Evolutionary conservation across 2,797 vertebrate genomes (phyloP).

Genomic region (Eutrigla gurnardus): DNA sequence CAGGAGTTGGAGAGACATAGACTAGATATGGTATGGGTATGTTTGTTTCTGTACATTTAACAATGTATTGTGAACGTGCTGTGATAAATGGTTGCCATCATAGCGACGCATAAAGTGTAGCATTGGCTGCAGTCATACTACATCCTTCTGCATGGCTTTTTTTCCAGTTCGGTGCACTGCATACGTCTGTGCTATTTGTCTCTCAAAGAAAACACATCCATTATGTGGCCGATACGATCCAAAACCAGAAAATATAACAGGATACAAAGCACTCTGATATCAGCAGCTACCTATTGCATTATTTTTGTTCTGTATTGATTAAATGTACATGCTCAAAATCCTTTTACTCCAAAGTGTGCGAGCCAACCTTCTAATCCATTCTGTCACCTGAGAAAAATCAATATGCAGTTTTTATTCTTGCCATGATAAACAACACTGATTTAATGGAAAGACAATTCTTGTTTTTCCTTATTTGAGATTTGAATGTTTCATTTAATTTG

Average conservation of each 20-base stretch:
- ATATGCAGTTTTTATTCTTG: slow-evolving; percentile 6
- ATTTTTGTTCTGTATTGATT: slow-evolving; percentile 44
- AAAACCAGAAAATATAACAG: slow-evolving; percentile 35
- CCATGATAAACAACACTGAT: slow-evolving; percentile 3
- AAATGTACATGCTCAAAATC: slow-evolving; percentile 17
- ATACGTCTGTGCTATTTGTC: slow-evolving; percentile 87
- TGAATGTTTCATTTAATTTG: background rate
- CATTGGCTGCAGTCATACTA: slow-evolving; percentile 91
- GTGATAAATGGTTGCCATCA: slow-evolving; percentile 93
- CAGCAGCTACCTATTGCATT: slow-evolving; percentile 24
- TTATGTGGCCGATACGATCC: slow-evolving; percentile 27
- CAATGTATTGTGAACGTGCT: slow-evolving; percentile 93
- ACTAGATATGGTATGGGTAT: slow-evolving; percentile 99
- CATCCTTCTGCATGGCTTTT: slow-evolving; percentile 93
- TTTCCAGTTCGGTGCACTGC: slow-evolving; percentile 89
- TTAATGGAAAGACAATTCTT: slow-evolving; percentile 1
- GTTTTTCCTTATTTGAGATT: slow-evolving; percentile 14
- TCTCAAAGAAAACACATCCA: slow-evolving; percentile 59
- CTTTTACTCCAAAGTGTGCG: slow-evolving; percentile 3
- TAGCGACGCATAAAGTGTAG: slow-evolving; percentile 90
- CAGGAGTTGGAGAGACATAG: slow-evolving; percentile 99
- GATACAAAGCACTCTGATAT: slow-evolving; percentile 36
- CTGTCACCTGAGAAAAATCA: slow-evolving; percentile 20
- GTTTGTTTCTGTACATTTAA: slow-evolving; percentile 98
- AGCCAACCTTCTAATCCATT: slow-evolving; percentile 20